These are phyloP conservation scores for Temnothorax nylanderi DNA, from an alignment of 1,140 invertebrate genomes.

Conservation along the genomic window DNA sequence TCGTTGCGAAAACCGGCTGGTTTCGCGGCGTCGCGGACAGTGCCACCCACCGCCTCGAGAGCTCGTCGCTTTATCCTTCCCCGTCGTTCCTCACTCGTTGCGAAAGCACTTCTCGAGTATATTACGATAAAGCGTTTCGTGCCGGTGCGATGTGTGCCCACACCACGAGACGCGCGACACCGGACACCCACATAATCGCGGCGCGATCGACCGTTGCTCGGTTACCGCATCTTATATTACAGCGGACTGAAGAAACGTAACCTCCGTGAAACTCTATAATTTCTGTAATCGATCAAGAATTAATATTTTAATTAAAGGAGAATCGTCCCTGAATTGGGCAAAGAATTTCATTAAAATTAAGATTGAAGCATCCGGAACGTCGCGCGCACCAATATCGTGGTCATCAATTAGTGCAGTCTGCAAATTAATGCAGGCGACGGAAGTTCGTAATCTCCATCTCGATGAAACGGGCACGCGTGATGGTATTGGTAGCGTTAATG, in stretches of 20 bases:
- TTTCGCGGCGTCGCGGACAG: conserved; percentile 8
- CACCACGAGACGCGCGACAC: background rate
- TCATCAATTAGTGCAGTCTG: background rate
- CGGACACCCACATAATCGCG: conserved; percentile 53
- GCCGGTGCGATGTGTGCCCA: conserved; percentile 33
- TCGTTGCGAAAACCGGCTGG: conserved; percentile 53
- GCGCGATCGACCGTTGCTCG: conserved; percentile 13
- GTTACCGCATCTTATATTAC: conserved; percentile 10
- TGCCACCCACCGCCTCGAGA: conserved; percentile 45
- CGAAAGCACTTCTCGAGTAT: conserved; percentile 46
- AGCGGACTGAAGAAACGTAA: background rate
- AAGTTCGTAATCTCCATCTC: conserved; percentile 14
- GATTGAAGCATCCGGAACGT: background rate
- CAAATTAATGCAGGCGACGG: conserved; percentile 34
- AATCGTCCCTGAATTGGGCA: background rate
- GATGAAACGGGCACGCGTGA: background rate
- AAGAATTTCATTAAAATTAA: background rate
- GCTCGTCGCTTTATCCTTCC: conserved; percentile 11
- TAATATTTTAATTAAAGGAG: conserved; percentile 1
- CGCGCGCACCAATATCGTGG: background rate
- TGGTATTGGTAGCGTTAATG: conserved; percentile 44
- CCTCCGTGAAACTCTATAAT: background rate
- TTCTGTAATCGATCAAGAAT: background rate
- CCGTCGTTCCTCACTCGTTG: conserved; percentile 51
- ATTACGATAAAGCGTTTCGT: conserved; percentile 59